Conservation (phyloP, 2,888 invertebrate genomes). For the Crematogaster levior region DNA sequence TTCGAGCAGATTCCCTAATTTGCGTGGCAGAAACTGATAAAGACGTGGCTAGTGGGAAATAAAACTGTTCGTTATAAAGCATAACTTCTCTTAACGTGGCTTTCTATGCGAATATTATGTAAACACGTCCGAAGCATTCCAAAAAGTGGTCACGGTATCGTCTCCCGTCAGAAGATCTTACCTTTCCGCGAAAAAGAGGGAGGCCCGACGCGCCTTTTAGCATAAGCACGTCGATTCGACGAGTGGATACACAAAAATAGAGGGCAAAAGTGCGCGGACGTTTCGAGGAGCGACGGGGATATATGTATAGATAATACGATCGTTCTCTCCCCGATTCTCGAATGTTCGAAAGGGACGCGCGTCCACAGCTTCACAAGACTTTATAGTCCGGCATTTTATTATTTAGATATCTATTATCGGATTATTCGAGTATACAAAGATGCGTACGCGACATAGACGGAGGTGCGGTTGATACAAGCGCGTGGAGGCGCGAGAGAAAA, state of each 20-base stretch:
- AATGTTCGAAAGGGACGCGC: slow-evolving; percentile 17
- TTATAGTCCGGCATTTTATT: slow-evolving; percentile 65
- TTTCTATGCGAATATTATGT: slow-evolving; percentile 40
- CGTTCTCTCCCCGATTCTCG: not conserved
- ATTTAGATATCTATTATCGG: slow-evolving; percentile 64
- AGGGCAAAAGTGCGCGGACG: not conserved
- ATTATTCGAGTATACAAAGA: slow-evolving; percentile 62
- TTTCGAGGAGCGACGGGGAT: slow-evolving; percentile 28
- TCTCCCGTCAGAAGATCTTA: slow-evolving; percentile 2
- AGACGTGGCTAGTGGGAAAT: slow-evolving; percentile 35
- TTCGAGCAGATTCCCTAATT: slow-evolving; percentile 39
- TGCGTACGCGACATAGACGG: slow-evolving; percentile 63
- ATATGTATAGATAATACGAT: slow-evolving; percentile 50
- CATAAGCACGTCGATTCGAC: slow-evolving; percentile 20
- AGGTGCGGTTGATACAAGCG: slow-evolving; percentile 56
- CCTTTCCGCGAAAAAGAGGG: not conserved
- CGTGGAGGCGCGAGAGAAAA: slow-evolving; percentile 40
- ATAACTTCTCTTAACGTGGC: slow-evolving; percentile 21
- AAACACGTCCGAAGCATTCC: slow-evolving; percentile 27
- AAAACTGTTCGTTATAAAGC: slow-evolving; percentile 35
- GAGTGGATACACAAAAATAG: slow-evolving; percentile 30
- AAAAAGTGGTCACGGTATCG: slow-evolving; percentile 30
- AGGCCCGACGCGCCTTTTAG: slow-evolving; percentile 31
- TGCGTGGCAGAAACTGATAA: slow-evolving; percentile 46
- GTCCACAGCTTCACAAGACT: slow-evolving; percentile 38